Percentiles rank a stretch among this genome's conserved stretches.
Evolutionary conservation across 92 coral and sea anemone genomes (phyloP).

Genomic region (Desmophyllum pertusum): DNA sequence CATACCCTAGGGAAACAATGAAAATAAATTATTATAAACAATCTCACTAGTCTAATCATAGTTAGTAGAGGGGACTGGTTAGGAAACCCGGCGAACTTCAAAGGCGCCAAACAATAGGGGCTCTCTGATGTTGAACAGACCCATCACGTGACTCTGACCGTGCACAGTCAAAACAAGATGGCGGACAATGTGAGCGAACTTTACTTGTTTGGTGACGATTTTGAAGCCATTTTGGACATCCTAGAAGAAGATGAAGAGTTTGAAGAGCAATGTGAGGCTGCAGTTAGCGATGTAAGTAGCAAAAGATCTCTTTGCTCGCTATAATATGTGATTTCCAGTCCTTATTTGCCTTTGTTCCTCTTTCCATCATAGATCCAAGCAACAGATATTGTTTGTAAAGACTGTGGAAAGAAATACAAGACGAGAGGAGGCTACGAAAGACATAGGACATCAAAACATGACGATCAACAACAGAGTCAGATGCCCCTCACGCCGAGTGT

Average conservation of each 20-base stretch:
- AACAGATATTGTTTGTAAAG: conserved; percentile 40
- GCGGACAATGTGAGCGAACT: conserved; percentile 42
- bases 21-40: too few relatives aligned
- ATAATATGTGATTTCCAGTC: neutral
- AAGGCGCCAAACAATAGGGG: conserved; percentile 23
- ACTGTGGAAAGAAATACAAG: conserved; percentile 56
- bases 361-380: conserved; percentile 45
- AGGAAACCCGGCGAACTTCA: conserved; percentile 28
- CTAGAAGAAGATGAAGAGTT: conserved; percentile 53
- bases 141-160: conserved; percentile 38
- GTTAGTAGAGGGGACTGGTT: conserved; percentile 12
- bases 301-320: neutral
- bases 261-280: conserved; percentile 41
- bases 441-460: conserved; percentile 64
- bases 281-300: conserved; percentile 52
- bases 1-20: too few relatives aligned
- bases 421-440: conserved; percentile 57
- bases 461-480: conserved; percentile 2
- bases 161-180: conserved; percentile 54
- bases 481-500: neutral
- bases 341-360: neutral
- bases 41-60: too few relatives aligned
- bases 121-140: conserved; percentile 31
- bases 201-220: conserved; percentile 48
- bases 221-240: conserved; percentile 50